A percentile compares a stretch with the other conserved stretches of the same genome.
phyloP scores from a whole-genome alignment of 2,888 invertebrate genomes.

The Tethea ocularis region DNA sequence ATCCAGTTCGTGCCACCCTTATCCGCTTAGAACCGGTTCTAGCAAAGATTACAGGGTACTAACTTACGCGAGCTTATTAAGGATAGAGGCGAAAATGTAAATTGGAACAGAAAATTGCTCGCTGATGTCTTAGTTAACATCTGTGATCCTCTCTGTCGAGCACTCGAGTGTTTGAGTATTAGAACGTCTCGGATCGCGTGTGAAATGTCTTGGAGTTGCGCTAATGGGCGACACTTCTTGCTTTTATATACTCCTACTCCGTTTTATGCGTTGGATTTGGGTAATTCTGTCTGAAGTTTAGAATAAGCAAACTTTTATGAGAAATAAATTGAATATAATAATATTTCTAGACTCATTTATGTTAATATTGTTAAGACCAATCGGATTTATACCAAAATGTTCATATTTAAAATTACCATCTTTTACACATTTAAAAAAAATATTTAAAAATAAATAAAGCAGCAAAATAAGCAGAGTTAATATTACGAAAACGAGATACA shows the following conservation, averaged over 20 bases:
- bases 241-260: constrained; percentile 16
- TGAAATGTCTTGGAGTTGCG: constrained; percentile 31
- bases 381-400: too few relatives aligned
- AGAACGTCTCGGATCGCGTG: constrained; percentile 14
- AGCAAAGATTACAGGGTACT: constrained; percentile 50
- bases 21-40: constrained; percentile 34
- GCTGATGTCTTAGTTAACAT: constrained; percentile 47
- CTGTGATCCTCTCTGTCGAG: constrained; percentile 29
- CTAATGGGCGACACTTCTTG: constrained; percentile 31
- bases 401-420: too few relatives aligned
- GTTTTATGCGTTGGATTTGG: constrained; percentile 8
- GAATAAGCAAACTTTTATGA: neutral
- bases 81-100: constrained; percentile 49
- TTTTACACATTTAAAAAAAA: too few relatives aligned
- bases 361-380: too few relatives aligned
- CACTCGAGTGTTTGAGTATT: constrained; percentile 37
- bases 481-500: too few relatives aligned
- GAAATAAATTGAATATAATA: too few relatives aligned
- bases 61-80: constrained; percentile 55
- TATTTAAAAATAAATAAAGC: too few relatives aligned
- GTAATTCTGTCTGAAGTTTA: neutral
- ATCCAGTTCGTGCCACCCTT: constrained; percentile 34
- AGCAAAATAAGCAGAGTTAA: too few relatives aligned
- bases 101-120: constrained; percentile 53
- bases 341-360: too few relatives aligned